phyloP scores from a whole-genome alignment of 2,888 invertebrate species.

The Blomia tropicalis region DNA sequence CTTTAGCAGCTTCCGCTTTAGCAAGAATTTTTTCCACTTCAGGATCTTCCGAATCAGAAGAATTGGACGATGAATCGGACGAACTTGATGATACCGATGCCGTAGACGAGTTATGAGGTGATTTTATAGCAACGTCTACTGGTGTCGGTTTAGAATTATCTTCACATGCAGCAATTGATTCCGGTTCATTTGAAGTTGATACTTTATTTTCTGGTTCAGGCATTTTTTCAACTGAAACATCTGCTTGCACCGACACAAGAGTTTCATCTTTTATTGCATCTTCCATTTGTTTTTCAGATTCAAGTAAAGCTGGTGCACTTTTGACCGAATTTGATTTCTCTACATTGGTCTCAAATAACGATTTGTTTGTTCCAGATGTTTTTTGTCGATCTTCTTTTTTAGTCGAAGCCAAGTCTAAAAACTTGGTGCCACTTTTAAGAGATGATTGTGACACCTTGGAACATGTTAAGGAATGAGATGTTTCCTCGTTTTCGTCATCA shows the following conservation, averaged over 20 bases:
- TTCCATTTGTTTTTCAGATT: no score
- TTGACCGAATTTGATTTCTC: not conserved
- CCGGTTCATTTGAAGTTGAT: not conserved
- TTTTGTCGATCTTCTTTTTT: not conserved
- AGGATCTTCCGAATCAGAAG: conserved; percentile 26
- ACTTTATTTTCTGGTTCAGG: not conserved
- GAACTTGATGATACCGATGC: no score
- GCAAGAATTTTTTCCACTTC: conserved; percentile 31
- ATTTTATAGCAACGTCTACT: not conserved
- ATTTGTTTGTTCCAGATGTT: not conserved
- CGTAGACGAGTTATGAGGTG: no score
- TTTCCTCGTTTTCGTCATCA: conserved; percentile 11
- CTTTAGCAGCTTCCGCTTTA: no score
- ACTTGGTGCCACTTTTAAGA: not conserved
- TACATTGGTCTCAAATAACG: not conserved
- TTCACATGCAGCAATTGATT: not conserved
- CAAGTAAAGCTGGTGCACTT: not conserved
- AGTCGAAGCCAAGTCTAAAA: not conserved
- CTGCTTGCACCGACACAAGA: not conserved
- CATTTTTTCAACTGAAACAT: not conserved
- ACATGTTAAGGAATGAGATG: not conserved
- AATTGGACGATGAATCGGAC: not conserved
- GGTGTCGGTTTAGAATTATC: not conserved
- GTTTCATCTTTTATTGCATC: no score
- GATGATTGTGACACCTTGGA: no score